Evolutionary conservation across 2,888 invertebrate species (phyloP), one percentile per base, ranked within the genome.

Genomic region (Drosophila antonietae): DNA sequence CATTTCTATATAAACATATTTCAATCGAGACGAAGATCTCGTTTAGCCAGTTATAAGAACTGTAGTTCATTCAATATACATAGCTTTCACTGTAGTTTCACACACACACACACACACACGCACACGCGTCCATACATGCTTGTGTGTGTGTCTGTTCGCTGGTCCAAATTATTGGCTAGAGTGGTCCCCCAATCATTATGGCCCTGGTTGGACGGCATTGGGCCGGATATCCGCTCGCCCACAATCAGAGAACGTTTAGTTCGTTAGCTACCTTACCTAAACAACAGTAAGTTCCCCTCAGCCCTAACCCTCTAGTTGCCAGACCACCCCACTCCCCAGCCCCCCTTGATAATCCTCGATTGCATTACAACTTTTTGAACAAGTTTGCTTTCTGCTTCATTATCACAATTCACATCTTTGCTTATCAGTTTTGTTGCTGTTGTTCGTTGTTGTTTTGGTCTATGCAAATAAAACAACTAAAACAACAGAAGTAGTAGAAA

Each of bases 391-490:
- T 58, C 39, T 28, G 47, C 57, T 62, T 51, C 46, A 70, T 70
- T 70, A 71, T 71, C 59, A 62, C 35, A 49, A 37, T 59, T 20
- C 69, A 41, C 44, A 74, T 65, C 65, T 62, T 60, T 57, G 65
- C 66, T 76, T 79, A 76, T 76, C 75, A 68, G 44, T 49, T 62
- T 53, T 49, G 46, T 46, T 28, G 51, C 49, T 69, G 37, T 41
- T 35, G 51, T 46, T 72, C 28, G 46, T 57, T 69, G 31, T 52
- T 35, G 51, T 49, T 67, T 33, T 41, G 51, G 51, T 69, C 56
- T 64, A 58, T 68, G 69, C 49, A 75, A 76, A 79, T 60, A 75
- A 69, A 62, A 20, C 18, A 56, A 43, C 39, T 52, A 63, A 55
- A 69, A 52, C 49, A 52, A 52, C 20, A 33, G 46, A 49, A 51